Percentiles rank a stretch among this genome's conserved stretches.
These are phyloP conservation scores for Allophyes oxyacanthae DNA, from an alignment of 2,888 invertebrate genomes.

Conservation along the genomic window DNA sequence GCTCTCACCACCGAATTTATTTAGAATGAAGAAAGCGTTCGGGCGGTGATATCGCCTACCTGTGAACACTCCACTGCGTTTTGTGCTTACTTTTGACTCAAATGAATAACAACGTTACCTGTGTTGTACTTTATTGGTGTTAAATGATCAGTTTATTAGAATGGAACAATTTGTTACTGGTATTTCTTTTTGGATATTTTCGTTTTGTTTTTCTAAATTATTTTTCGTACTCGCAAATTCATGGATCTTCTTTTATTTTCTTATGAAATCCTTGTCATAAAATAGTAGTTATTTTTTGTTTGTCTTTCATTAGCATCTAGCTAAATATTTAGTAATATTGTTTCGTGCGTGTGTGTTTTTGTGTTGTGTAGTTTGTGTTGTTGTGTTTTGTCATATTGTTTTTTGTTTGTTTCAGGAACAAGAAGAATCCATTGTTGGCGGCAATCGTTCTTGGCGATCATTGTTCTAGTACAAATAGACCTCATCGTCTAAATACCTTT, in stretches of 20 bases:
- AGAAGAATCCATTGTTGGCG: conserved; percentile 78
- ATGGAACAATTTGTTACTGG: conserved; percentile 16
- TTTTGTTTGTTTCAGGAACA: conserved; percentile 79
- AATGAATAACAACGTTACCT: conserved; percentile 18
- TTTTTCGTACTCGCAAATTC: no score
- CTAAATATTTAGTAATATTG: no score
- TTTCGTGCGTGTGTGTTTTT: no score
- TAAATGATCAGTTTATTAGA: conserved; percentile 18
- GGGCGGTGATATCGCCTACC: conserved; percentile 58
- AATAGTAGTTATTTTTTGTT: conserved; percentile 10
- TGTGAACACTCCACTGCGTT: conserved; percentile 49
- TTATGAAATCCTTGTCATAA: no score
- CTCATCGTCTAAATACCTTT: conserved; percentile 68
- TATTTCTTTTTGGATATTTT: conserved; percentile 23
- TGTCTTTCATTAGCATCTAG: not conserved
- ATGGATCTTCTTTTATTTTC: no score
- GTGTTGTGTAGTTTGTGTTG: no score
- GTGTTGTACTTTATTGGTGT: conserved; percentile 18
- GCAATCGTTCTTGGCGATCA: conserved; percentile 74
- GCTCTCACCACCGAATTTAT: conserved; percentile 56
- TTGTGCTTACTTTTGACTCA: conserved; percentile 18
- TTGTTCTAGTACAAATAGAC: conserved; percentile 79
- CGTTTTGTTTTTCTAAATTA: conserved; percentile 11
- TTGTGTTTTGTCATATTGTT: no score
- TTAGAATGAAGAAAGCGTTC: conserved; percentile 52